phyloP scores from a whole-genome alignment of 2,888 invertebrate species.

The Tenthredo amoena region DNA sequence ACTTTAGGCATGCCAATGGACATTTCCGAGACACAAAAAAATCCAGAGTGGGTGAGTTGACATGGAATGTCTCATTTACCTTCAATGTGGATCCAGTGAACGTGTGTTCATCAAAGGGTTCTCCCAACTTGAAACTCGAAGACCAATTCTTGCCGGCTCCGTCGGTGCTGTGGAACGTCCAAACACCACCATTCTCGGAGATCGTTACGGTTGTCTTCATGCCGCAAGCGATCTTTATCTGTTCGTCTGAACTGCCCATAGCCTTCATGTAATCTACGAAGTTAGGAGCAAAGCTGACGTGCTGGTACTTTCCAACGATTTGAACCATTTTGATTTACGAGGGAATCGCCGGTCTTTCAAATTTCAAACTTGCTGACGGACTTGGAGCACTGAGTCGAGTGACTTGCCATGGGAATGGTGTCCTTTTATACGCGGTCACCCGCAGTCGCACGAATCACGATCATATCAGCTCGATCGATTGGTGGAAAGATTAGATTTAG shows the following conservation, averaged over 20 bases:
- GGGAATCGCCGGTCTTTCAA: not conserved
- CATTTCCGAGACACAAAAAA: too few relatives aligned
- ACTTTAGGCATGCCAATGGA: too few relatives aligned
- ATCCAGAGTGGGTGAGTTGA: too few relatives aligned
- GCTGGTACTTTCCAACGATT: slow-evolving; percentile 73
- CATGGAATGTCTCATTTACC: not conserved
- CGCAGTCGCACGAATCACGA: not conserved
- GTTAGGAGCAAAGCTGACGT: slow-evolving; percentile 70
- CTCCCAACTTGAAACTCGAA: slow-evolving; percentile 72
- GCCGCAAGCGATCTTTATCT: slow-evolving; percentile 66
- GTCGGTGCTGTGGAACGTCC: slow-evolving; percentile 69
- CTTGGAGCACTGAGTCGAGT: not conserved
- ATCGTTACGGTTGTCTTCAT: slow-evolving; percentile 72
- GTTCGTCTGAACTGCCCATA: slow-evolving; percentile 64
- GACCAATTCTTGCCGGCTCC: slow-evolving; percentile 66
- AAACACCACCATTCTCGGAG: slow-evolving; percentile 66
- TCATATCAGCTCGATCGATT: too few relatives aligned
- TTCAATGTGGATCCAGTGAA: slow-evolving; percentile 56
- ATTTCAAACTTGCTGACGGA: not conserved
- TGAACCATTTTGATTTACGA: slow-evolving; percentile 65
- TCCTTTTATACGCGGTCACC: not conserved
- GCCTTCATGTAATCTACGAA: slow-evolving; percentile 73
- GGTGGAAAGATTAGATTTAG: too few relatives aligned
- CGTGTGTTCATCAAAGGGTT: slow-evolving; percentile 73
- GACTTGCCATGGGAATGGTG: not conserved